Base-by-base conservation (phyloP, 2,113 vertebrate genomes). In the Candoia aspera region DNA sequence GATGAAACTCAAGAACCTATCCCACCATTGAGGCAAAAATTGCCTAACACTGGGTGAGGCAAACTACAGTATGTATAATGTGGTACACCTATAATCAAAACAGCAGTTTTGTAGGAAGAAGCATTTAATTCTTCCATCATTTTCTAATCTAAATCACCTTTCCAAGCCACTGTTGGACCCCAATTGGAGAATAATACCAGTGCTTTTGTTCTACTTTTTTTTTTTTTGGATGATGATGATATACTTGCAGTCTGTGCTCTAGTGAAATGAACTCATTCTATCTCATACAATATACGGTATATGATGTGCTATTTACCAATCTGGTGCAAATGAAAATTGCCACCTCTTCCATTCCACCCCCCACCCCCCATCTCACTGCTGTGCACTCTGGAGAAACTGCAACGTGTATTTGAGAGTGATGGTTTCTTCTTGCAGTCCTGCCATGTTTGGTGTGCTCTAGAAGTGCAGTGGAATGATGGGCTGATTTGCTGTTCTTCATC, bases 401-500 rank as follows among this genome's bases (percentile, higher is more conserved):
- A 79, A n/a, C 8, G 9, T 79, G 68, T 37, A 21, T 11, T 79
- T 37, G 6, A 79, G 15, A 79, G 8, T 19, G 8, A 79, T 37
- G 0, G 6, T 8, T 6, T 79, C 33, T 79, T 57, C 49, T 26
- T 8, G 13, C 24, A 73, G 8, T 21, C 49, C 17, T 79, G 49
- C 53, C 87, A 37, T 79, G n/a, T 73, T 19, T 73, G 6, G 68
- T 33, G 68, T 73, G 68, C n/a, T 73, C 37, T 79, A 79, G 68
- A 5, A 23, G 5, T 49, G 2, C 6, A 24, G 1, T 37, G 15
- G 24, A 26, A 46, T 29, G 24, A n/a, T 58, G 13, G 8, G 6
- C 13, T 62, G 49, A n/a, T 91, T n/a, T 11, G 24, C 23, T 13
- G 9, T 53, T 60, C 93, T 62, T 53, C 95, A 23, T 93, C 2